Evolutionary conservation across 1,140 invertebrate species (phyloP), one percentile per base, ranked within the genome.

Genomic region (Glossosoma conforme): DNA sequence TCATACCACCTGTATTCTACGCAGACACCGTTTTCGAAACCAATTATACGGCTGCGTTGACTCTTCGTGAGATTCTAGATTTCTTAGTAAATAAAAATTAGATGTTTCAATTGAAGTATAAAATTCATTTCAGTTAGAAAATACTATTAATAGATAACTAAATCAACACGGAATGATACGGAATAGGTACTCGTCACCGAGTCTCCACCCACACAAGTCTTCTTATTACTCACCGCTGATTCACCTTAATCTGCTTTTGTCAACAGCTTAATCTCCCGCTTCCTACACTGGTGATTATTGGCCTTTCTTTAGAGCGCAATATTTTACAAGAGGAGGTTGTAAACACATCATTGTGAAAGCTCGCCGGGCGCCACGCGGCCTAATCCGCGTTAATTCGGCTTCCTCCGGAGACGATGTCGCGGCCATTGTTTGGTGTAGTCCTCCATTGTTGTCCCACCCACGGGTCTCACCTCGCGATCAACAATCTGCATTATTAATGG

Each of bases 241-340:
- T 45, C 44, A 35, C 32, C 36, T 45, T 45, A 45, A 45, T 45
- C 44, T 19, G 17, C 30, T 24, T 45, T 45, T 19, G 44, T 45
- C 32, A 33, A 45, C 30, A 36, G 36, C 19, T 35, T 45, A 35
- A 45, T 45, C 44, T 17, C 18, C 1, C 10, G 11, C 36, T 36
- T 33, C 44, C 44, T 45, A 45, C 44, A 45, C 32, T 15, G 32
- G 15, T 18, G 18, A 35, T 45, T 35, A 36, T 45, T 45, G 32
- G 10, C 11, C 32, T 17, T 35, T 17, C 13, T 35, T 35, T 35
- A 35, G 32, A 35, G 32, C 4, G 20, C 3, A 33, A 33, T 33
- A 33, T 33, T 33, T 33, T 33, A 3, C 15, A 33, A 11, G 32
- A 11, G 32, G 32, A 15, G n/a, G 32, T 33, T 33, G 3, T 33